phyloP scores from a whole-genome alignment of 30 jellyfish, hydroid and myxozoan genomes.

The Turritopsis rubra region DNA sequence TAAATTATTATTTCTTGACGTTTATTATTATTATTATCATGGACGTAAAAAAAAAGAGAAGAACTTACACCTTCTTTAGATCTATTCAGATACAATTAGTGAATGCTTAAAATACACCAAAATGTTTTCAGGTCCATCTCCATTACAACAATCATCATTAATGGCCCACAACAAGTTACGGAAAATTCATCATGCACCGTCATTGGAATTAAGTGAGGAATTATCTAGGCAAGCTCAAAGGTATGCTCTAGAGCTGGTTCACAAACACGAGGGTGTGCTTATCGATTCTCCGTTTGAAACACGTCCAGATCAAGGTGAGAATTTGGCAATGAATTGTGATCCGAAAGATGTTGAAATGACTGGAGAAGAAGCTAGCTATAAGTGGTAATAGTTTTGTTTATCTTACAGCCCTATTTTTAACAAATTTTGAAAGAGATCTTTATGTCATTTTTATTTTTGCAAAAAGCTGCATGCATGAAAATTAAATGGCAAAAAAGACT shows the following conservation, averaged over 20 bases:
- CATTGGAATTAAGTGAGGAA: slow-evolving; percentile 45
- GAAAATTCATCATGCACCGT: slow-evolving; percentile 51
- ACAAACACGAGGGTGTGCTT: slow-evolving; percentile 53
- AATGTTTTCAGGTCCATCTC: slow-evolving; percentile 32
- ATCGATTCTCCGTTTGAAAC: slow-evolving; percentile 52
- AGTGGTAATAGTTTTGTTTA: slow-evolving; percentile 48
- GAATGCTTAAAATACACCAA: no score
- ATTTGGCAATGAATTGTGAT: slow-evolving; percentile 69
- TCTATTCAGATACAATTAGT: no score
- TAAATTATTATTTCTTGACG: no score
- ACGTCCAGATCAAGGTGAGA: slow-evolving; percentile 74
- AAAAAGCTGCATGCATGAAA: background rate
- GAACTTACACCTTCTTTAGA: no score
- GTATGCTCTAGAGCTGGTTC: slow-evolving; percentile 66
- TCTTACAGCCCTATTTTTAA: no score
- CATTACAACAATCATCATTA: slow-evolving; percentile 64
- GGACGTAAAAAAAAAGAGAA: no score
- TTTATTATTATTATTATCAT: no score
- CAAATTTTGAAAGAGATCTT: no score
- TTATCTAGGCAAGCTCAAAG: slow-evolving; percentile 66
- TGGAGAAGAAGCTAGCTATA: slow-evolving; percentile 78
- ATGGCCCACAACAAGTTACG: slow-evolving; percentile 78
- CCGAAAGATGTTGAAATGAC: slow-evolving; percentile 40
- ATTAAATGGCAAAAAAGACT: no score
- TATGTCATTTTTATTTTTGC: background rate